Evolutionary conservation across 1,140 invertebrate species (phyloP), one percentile per base, ranked within the genome.

Genomic region (Platyscapa corneri): DNA sequence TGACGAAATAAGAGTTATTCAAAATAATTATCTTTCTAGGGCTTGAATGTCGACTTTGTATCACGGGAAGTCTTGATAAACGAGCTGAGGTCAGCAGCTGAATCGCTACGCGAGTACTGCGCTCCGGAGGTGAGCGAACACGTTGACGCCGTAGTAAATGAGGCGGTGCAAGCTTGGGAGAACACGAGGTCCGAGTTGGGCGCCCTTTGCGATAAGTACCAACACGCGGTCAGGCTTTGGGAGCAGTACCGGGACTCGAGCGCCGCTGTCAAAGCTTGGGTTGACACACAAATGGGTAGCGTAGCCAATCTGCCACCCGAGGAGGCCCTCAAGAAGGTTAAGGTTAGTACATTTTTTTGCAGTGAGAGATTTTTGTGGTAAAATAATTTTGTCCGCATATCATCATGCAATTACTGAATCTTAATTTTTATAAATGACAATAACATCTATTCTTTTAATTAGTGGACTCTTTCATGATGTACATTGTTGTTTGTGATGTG

Each of bases 161-260:
- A 96, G 90, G 96, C 96, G 2, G 95, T 96, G 65, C 94, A 95
- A 27, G 95, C 96, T 34, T 97, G 96, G 94, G 94, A 96, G 85
- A 95, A 96, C 89, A 97, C 96, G 32, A 95, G 95, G 89, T 94
- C 94, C 87, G 96, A 96, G 91, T 94, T 97, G 85, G 95, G 95
- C 86, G 95, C 95, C 85, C 94, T 97, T 83, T 96, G 96, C 91
- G 95, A 95, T 88, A 95, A 96, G 92, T 96, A 92, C 92, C 95
- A 97, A 93, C 93, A 96, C 90, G 96, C 96, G 6, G 96, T 96
- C 72, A 95, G 95, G 46, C 94, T 97, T 53, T 97, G 97, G 97
- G 94, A 95, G 88, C 94, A 95, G 75, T 97, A 97, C 92, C 94
- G 95, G 37, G 96, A 96, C 88, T 95, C 96, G 2, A 96, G 95